Percentiles rank a stretch among this genome's conserved stretches.
Conservation (phyloP, 2,888 invertebrate species). For the Aromia moschata region DNA sequence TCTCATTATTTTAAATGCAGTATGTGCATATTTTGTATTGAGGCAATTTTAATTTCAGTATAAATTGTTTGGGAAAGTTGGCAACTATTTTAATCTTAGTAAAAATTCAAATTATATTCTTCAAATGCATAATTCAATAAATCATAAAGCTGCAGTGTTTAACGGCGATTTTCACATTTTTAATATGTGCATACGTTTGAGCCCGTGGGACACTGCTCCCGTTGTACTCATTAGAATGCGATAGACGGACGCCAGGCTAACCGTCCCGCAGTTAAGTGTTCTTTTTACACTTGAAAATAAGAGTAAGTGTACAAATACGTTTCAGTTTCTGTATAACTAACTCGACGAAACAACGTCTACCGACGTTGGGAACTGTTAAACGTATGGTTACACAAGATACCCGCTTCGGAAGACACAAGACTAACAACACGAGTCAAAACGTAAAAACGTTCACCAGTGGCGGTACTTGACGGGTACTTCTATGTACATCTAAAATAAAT, state of each 20-base stretch:
- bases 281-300: constrained; percentile 9
- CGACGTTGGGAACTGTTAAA: constrained; percentile 8
- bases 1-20: no score
- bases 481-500: neutral
- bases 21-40: no score
- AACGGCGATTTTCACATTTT: neutral
- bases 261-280: neutral
- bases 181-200: neutral
- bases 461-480: neutral
- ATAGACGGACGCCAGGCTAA: neutral
- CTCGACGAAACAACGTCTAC: constrained; percentile 14
- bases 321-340: constrained; percentile 20
- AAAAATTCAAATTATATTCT: no score
- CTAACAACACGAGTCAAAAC: neutral
- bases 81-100: no score
- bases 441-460: constrained; percentile 2
- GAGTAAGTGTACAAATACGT: constrained; percentile 11
- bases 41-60: no score
- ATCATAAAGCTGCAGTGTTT: neutral
- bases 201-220: neutral
- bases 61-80: no score
- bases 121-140: no score
- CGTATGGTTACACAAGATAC: constrained; percentile 5
- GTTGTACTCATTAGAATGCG: neutral
- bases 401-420: neutral